phyloP scores from a whole-genome alignment of 2,113 vertebrate species.

The Cryptotis parvus region DNA sequence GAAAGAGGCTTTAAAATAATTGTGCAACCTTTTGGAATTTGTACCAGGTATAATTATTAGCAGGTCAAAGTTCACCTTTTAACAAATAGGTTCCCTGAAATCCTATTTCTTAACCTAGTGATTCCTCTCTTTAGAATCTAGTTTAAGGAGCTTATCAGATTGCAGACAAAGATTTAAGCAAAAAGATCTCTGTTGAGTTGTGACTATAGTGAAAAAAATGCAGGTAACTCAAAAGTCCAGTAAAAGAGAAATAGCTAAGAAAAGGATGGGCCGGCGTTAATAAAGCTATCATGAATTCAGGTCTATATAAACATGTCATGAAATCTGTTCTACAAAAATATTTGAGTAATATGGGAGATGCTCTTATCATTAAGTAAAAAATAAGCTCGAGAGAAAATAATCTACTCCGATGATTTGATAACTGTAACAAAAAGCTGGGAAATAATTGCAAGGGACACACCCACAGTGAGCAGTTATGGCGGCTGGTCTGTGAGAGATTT shows the following conservation, averaged over 20 bases:
- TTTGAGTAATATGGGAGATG: conserved; percentile 26
- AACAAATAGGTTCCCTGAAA: conserved; percentile 53
- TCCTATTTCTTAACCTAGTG: background rate
- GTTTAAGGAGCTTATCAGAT: conserved; percentile 24
- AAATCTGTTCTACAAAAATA: conserved; percentile 24
- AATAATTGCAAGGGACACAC: background rate
- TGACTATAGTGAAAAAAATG: background rate
- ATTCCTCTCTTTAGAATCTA: conserved; percentile 41
- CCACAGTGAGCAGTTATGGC: background rate
- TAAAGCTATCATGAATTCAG: background rate
- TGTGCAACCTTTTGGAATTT: conserved; percentile 25
- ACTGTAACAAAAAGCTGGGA: background rate
- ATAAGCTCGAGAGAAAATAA: background rate
- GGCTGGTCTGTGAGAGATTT: background rate
- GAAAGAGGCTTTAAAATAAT: background rate
- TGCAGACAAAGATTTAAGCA: conserved; percentile 34
- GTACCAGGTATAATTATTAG: background rate
- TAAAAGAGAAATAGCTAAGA: background rate
- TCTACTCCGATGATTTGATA: background rate
- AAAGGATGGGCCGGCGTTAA: background rate
- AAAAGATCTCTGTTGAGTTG: conserved; percentile 30
- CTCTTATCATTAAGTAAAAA: background rate
- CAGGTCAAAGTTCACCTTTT: conserved; percentile 44
- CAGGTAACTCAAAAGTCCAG: conserved; percentile 14
- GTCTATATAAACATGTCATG: background rate